Conservation (phyloP, 2,113 vertebrate species). For the Myotis lucifugus region DNA sequence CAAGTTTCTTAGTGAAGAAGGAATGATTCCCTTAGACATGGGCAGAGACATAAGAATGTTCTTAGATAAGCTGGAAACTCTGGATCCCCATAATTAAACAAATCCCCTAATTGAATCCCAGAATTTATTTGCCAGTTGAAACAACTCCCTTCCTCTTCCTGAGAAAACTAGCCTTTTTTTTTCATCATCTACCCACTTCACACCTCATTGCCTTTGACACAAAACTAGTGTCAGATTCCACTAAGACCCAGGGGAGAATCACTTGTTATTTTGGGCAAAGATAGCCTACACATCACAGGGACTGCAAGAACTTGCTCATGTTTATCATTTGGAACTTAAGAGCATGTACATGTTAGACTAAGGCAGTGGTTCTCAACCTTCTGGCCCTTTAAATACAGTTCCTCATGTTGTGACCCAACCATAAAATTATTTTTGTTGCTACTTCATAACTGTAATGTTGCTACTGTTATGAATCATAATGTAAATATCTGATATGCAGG, state of each 20-base stretch:
- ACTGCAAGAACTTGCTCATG: neutral
- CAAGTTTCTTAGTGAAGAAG: neutral
- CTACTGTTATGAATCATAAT: no score
- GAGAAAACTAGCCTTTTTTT: neutral
- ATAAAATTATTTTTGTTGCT: no score
- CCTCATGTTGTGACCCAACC: no score
- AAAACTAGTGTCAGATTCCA: neutral
- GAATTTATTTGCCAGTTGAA: slow-evolving; percentile 10
- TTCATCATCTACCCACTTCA: neutral
- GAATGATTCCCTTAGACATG: neutral
- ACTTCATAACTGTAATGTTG: no score
- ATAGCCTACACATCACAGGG: neutral
- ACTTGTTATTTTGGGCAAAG: neutral
- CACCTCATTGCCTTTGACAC: neutral
- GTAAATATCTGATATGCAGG: no score
- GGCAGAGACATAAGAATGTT: neutral
- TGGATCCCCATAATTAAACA: neutral
- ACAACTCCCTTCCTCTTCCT: neutral
- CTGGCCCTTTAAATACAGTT: no score
- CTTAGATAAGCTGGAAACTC: neutral
- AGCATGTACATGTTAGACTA: neutral
- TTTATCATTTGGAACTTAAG: neutral
- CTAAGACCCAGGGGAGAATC: neutral
- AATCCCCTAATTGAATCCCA: neutral
- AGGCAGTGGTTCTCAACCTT: neutral